Evolutionary conservation across 2,797 vertebrate genomes (phyloP), one percentile per base, ranked within the genome.

Genomic region (Sandelia bainsii): DNA sequence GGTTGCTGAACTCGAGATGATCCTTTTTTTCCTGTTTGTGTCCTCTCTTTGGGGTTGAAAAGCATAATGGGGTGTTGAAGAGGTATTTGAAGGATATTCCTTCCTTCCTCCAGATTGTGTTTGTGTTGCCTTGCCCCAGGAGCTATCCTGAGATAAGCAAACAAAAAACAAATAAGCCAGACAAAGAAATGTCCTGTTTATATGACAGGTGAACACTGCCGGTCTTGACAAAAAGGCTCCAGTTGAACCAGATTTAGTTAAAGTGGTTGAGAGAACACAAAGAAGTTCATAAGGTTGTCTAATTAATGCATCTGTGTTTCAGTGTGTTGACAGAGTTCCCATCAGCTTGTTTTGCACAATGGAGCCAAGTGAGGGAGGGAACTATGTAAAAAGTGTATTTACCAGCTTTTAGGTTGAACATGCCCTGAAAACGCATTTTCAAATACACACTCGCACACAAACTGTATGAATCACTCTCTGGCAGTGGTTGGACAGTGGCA

Each of bases 151-250:
- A 92, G 87, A 92, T 92, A 91, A 92, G 89, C 45, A 48, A 74
- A 64, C 63, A 72, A 37, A 77, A 83, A 90, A 91, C 88, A 91
- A 92, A 89, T 51, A 79, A 50, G 40, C 40, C 1, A 22, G 53
- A 89, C 87, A 91, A 91, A 91, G 88, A 84, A 25, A 68, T 64
- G 52, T 79, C 65, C 69, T 76, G 81, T 91, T 87, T 80, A 76
- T 76, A 19, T 51, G 76, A 70, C 77, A 61, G 80, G 67, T 62
- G 82, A 85, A 84, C 64, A 67, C 62, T 11, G 13, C 9, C 11
- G 34, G 62, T 42, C 59, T 20, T 40, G 45, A 87, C 70, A 79
- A 85, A 74, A 83, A 67, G 51, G 49, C 42, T 77, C 49, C 48
- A 40, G 72, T 69, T 40, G 37, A 73, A 67, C 72, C 58, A 52